Evolutionary conservation across 2,888 invertebrate genomes (phyloP).

Genomic region (Alviniconcha strummeri): DNA sequence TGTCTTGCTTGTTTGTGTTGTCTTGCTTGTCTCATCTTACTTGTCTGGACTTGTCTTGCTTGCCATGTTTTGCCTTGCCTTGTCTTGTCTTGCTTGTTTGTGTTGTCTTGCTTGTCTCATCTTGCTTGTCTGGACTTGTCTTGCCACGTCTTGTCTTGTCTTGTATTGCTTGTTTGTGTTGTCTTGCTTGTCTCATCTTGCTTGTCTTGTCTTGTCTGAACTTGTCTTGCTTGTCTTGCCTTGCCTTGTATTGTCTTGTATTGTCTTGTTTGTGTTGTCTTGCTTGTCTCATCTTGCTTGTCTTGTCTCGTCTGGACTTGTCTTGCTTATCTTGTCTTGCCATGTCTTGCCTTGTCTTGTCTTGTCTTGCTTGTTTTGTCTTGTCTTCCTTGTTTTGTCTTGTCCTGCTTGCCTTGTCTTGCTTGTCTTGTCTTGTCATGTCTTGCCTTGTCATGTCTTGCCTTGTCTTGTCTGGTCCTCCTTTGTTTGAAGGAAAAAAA

Average conservation of each 20-base stretch:
- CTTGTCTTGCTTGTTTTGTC: background rate
- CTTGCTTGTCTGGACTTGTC: background rate
- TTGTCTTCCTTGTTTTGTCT: conserved; percentile 51
- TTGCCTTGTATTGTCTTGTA: background rate
- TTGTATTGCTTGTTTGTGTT: background rate
- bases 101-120: conserved; percentile 41
- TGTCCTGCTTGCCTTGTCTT: too few relatives aligned
- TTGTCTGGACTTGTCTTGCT: background rate
- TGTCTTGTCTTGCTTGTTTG: background rate
- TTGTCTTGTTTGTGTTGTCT: conserved; percentile 2
- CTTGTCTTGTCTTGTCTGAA: background rate
- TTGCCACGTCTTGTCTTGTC: too few relatives aligned
- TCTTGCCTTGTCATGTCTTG: background rate
- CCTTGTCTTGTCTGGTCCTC: background rate
- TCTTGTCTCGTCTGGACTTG: background rate
- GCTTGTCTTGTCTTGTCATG: background rate
- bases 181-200: background rate
- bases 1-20: background rate
- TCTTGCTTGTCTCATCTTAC: background rate
- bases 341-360: background rate
- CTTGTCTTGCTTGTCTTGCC: background rate
- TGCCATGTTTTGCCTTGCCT: background rate
- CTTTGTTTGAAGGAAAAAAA: background rate
- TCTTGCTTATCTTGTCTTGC: too few relatives aligned
- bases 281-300: conserved; percentile 46